These are phyloP conservation scores for Machaerirhynchus nigripectus DNA, from an alignment of 2,113 vertebrate species.

Conservation along the genomic window DNA sequence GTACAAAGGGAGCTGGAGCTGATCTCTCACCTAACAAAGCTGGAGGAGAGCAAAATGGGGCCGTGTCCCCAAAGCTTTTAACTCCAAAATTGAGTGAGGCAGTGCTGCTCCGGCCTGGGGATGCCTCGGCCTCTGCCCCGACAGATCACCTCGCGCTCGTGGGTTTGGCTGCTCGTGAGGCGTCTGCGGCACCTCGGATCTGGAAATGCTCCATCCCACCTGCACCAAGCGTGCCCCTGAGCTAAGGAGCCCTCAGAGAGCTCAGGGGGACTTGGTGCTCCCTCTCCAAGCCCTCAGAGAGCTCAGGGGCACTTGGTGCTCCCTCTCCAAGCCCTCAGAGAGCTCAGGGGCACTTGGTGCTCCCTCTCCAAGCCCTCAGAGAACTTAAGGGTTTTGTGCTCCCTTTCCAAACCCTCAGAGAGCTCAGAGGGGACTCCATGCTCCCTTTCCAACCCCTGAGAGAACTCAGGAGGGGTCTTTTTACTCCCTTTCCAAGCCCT, in stretches of 20 bases:
- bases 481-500: no score
- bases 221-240: not conserved
- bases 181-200: accelerated
- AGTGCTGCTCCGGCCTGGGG: not conserved
- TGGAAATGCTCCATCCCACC: not conserved
- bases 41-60: not conserved
- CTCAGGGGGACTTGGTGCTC: not conserved
- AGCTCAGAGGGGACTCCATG: not conserved
- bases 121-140: not conserved
- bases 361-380: not conserved
- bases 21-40: not conserved
- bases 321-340: not conserved
- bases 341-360: not conserved
- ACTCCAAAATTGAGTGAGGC: not conserved
- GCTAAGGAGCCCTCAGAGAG: not conserved
- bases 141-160: accelerated
- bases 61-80: not conserved
- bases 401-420: not conserved
- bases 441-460: no score
- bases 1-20: not conserved
- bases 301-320: not conserved
- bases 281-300: not conserved
- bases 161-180: not conserved
- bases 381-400: not conserved
- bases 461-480: no score